Evolutionary conservation across 2,113 vertebrate species (phyloP), one percentile per base, ranked within the genome.

Genomic region (Verasper variegatus): DNA sequence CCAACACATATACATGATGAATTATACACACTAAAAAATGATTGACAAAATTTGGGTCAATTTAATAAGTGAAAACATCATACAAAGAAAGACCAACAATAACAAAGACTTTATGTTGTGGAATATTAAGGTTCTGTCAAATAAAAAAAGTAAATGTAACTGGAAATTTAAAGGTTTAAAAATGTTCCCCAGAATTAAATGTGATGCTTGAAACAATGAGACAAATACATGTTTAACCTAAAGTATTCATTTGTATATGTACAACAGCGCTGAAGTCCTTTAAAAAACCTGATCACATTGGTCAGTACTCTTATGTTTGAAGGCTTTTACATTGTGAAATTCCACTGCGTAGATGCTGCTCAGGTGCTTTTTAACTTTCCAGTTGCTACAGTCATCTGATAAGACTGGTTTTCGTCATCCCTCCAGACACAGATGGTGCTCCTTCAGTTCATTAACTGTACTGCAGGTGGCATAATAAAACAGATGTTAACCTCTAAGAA

Each of bases 1-100:
- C 3, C 37, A 15, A 47, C n/a, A 15, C 35, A 27, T 27, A 47
- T 5, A 31, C 31, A 70, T 64, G 59, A 42, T 40, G 6, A 81
- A 49, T 18, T 42, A 63, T 11, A 47, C 21, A 70, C 52, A 57
- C 23, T 13, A n/a, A 0, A 7, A 64, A 13, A 80, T 35, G n/a
- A 71, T 54, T 3, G 80, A 82, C 69, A 74, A 84, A 84, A 70
- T 20, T 49, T 20, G 24, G 21, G 42, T 74, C 31, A 49, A 73
- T 91, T 92, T 93, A 91, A 92, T 92, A 73, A 87, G 17, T 79
- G 49, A 84, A 88, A 89, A 82, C 56, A 88, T 77, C 60, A 84
- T 85, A 76, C 12, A 90, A 91, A 87, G 42, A 82, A 90, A 83
- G 45, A 10, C 26, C 55, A 55, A 86, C 24, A 88, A 76, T 83